These are phyloP conservation scores for Lacerta agilis DNA, from an alignment of 2,797 vertebrate genomes.

Conservation along the genomic window DNA sequence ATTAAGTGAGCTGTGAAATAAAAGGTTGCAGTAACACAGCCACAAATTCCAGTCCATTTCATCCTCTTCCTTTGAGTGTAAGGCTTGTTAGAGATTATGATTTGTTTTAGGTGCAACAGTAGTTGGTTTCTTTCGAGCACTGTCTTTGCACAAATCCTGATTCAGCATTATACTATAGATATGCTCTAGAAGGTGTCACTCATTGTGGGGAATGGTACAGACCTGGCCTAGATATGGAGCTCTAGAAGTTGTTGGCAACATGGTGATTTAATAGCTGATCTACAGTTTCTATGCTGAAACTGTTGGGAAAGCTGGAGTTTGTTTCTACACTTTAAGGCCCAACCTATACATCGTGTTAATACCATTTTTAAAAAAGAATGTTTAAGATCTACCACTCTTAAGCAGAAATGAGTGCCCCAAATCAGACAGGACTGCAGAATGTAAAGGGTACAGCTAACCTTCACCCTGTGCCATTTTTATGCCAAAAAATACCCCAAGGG, in stretches of 20 bases:
- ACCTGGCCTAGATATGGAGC: not conserved
- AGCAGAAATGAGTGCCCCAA: not conserved
- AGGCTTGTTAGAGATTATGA: not conserved
- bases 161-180: not conserved
- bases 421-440: not conserved
- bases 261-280: not conserved
- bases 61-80: not conserved
- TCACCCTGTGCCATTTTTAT: not conserved
- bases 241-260: not conserved
- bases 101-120: not conserved
- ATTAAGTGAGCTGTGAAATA: slow-evolving; percentile 31
- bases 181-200: not conserved
- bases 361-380: not conserved
- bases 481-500: too few relatives aligned
- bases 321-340: not conserved
- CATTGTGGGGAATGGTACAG: not conserved
- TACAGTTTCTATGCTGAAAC: not conserved
- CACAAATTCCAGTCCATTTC: slow-evolving; percentile 3
- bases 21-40: slow-evolving; percentile 5
- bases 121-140: not conserved
- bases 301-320: not conserved
- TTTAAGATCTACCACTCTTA: not conserved
- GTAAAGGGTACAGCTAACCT: not conserved
- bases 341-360: not conserved
- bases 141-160: too few relatives aligned